These are phyloP conservation scores for Calameuta filiformis DNA, from an alignment of 2,888 invertebrate species.

Conservation along the genomic window DNA sequence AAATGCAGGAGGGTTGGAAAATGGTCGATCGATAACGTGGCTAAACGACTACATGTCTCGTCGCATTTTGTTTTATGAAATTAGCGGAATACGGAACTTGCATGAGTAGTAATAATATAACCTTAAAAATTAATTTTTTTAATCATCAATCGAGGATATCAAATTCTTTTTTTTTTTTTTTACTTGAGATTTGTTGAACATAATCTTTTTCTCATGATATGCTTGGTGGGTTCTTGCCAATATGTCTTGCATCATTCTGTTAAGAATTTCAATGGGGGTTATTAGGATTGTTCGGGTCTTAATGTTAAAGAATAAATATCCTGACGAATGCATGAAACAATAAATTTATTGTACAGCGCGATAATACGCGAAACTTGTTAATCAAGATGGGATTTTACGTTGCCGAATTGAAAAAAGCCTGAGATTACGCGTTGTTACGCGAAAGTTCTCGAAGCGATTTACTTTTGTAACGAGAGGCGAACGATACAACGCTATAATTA, in stretches of 20 bases:
- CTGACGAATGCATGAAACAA: neutral
- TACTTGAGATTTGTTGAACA: neutral
- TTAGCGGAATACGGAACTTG: neutral
- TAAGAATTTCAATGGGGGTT: neutral
- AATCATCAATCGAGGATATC: neutral
- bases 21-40: neutral
- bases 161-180: neutral
- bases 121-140: neutral
- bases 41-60: neutral
- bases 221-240: neutral
- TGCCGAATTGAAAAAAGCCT: neutral
- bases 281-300: neutral
- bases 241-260: neutral
- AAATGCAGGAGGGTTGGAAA: neutral
- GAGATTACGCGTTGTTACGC: conserved; percentile 36
- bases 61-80: neutral
- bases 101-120: neutral
- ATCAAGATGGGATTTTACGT: neutral
- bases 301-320: neutral
- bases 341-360: neutral
- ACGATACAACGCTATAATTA: conserved; percentile 48
- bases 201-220: neutral
- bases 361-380: neutral
- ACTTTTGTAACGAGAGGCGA: conserved; percentile 48
- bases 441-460: conserved; percentile 48